phyloP scores from a whole-genome alignment of 2,797 vertebrate genomes.

The Ceyx erithaca region DNA sequence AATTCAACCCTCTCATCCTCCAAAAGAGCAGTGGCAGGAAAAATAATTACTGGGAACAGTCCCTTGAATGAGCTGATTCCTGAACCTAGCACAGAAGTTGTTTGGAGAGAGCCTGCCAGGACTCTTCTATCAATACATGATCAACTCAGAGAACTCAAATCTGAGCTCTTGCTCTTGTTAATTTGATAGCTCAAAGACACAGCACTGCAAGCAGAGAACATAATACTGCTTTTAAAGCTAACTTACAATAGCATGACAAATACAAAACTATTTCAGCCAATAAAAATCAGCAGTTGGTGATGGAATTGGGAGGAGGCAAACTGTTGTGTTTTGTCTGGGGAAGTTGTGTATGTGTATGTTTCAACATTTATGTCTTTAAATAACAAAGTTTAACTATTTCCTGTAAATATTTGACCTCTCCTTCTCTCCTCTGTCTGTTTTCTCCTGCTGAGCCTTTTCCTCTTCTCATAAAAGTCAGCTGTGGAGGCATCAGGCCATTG shows the following conservation, averaged over 20 bases:
- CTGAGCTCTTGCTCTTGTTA: neutral
- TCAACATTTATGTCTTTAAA: neutral
- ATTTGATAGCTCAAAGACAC: neutral
- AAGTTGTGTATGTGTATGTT: neutral
- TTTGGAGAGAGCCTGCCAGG: neutral
- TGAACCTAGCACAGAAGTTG: neutral
- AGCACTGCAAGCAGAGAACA: neutral
- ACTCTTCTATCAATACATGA: neutral
- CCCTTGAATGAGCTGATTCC: neutral
- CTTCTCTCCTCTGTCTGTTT: slow-evolving; percentile 42
- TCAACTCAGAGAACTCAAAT: neutral
- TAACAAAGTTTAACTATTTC: neutral
- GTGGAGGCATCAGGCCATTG: neutral
- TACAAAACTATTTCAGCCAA: neutral
- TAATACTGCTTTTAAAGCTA: neutral
- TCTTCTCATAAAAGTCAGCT: slow-evolving; percentile 22
- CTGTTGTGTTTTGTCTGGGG: neutral
- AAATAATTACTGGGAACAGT: neutral
- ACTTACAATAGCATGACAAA: neutral
- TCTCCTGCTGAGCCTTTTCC: slow-evolving; percentile 45
- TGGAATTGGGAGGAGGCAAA: neutral
- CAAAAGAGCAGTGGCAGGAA: neutral
- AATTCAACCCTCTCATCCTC: slow-evolving; percentile 18
- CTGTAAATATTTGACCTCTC: slow-evolving; percentile 32
- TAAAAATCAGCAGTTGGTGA: neutral